Conservation (phyloP, 2,113 vertebrate species). For the Corynorhinus townsendii region DNA sequence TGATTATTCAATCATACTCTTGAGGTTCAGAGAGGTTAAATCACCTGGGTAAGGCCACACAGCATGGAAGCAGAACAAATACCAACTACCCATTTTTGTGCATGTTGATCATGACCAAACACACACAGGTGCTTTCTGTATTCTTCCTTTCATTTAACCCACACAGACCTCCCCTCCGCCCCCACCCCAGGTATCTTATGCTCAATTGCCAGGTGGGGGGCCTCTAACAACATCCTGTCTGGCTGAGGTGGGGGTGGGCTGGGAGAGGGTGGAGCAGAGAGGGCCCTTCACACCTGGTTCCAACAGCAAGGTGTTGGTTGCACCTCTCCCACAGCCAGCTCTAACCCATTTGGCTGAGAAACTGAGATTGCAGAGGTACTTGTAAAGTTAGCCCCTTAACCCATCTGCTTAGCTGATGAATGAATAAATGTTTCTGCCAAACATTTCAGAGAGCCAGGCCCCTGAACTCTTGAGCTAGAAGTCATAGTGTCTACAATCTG, state of each 20-base stretch:
- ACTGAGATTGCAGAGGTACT: not conserved
- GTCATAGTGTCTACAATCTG: not conserved
- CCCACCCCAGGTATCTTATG: not conserved
- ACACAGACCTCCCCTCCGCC: not conserved
- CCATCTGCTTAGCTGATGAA: not conserved
- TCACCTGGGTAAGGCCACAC: not conserved
- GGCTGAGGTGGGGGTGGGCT: slow-evolving; percentile 29
- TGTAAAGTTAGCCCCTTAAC: not conserved
- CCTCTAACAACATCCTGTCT: not conserved
- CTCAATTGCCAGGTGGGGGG: not conserved
- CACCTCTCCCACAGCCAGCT: not conserved
- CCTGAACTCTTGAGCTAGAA: not conserved
- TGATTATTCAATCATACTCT: not conserved
- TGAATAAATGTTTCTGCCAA: not conserved
- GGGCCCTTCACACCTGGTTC: slow-evolving; percentile 19
- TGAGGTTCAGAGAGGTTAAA: not conserved
- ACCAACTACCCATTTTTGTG: not conserved
- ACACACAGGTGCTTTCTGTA: not conserved
- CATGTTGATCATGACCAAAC: not conserved
- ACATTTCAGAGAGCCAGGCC: not conserved
- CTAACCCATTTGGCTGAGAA: slow-evolving; percentile 13
- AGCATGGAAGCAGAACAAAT: not conserved
- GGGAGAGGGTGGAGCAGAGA: not conserved
- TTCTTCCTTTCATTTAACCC: not conserved
- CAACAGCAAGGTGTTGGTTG: slow-evolving; percentile 1